Evolutionary conservation across 1,140 invertebrate genomes (phyloP), one percentile per base, ranked within the genome.

Genomic region (Aphis craccivora): DNA sequence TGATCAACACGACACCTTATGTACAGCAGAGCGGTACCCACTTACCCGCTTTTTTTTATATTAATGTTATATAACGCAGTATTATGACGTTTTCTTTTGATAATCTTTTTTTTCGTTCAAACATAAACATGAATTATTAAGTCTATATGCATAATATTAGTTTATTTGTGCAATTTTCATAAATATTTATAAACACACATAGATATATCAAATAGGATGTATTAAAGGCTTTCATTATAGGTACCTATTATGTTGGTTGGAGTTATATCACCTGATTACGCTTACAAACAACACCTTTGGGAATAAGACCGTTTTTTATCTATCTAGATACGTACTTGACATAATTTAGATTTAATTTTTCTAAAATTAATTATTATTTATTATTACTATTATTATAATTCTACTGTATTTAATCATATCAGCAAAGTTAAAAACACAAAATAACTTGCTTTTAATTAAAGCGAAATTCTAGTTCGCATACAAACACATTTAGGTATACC

Each of bases 281-380:
- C 43, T 87, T 87, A 22, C 7, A 87, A 87, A 87, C 84, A 87
- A 45, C 84, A 30, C 84, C 43, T 45, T 87, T 87, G 84, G 84
- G 84, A 87, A 45, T 48, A 35, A 87, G 25, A n/a, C 9, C 84
- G 4, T 25, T 45, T 87, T 87, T 25, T 87, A 87, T 87, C 84
- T 45, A 45, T 86, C 23, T 43, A 86, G 40, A 86, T 45, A 48
- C 11, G 43, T n/a, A 30, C 25, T 45, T 48, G 84, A 45, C 84
- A 45, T 87, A n/a, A 45, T 45, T 87, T 45, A 45, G 30, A 87
- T 87, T 20, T 25, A 40, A 43, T 45, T 45, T 48, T 87, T n/a
- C 43, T 87, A 45, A 87, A 87, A 87, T 11, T 40, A 84, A 84
- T 30, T 84, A 83, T 83, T 83, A 81, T 22, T 37, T 22, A 67